These are phyloP conservation scores for Biston stratarius DNA, from an alignment of 2,888 invertebrate genomes.

Conservation along the genomic window DNA sequence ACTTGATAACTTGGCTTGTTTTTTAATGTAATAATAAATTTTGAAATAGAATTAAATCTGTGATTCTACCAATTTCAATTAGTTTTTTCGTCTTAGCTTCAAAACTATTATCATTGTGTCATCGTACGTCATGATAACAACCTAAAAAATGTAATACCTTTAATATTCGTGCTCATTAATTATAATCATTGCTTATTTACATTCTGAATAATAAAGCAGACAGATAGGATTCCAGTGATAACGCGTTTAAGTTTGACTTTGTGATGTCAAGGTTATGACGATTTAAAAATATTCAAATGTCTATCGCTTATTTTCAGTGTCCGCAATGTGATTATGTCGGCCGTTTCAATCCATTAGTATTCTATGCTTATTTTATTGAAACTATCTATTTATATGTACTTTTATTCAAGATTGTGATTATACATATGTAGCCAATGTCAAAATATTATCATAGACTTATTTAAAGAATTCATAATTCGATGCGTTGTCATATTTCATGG, in stretches of 20 bases:
- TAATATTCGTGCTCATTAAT: background rate
- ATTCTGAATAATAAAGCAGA: conserved; percentile 11
- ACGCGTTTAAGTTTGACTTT: conserved; percentile 10
- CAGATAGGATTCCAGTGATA: conserved; percentile 19
- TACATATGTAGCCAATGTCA: too few relatives aligned
- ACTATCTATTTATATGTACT: too few relatives aligned
- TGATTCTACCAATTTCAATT: background rate
- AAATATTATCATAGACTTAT: too few relatives aligned
- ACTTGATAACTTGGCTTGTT: too few relatives aligned
- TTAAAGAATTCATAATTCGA: too few relatives aligned
- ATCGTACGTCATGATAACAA: background rate
- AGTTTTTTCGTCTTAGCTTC: background rate
- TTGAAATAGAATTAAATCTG: too few relatives aligned
- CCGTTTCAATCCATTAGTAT: background rate
- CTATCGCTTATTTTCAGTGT: conserved; percentile 21
- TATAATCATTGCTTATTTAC: conserved; percentile 10
- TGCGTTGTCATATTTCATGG: too few relatives aligned
- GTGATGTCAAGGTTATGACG: conserved; percentile 24
- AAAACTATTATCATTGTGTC: background rate
- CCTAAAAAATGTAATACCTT: too few relatives aligned
- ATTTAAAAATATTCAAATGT: conserved; percentile 17
- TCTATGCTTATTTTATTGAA: background rate
- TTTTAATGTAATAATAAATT: too few relatives aligned
- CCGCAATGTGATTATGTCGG: background rate
- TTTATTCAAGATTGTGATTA: background rate